Percentiles rank a stretch among this genome's conserved stretches.
Evolutionary conservation across 2,797 vertebrate genomes (phyloP).

Genomic region (Sardinella longiceps): DNA sequence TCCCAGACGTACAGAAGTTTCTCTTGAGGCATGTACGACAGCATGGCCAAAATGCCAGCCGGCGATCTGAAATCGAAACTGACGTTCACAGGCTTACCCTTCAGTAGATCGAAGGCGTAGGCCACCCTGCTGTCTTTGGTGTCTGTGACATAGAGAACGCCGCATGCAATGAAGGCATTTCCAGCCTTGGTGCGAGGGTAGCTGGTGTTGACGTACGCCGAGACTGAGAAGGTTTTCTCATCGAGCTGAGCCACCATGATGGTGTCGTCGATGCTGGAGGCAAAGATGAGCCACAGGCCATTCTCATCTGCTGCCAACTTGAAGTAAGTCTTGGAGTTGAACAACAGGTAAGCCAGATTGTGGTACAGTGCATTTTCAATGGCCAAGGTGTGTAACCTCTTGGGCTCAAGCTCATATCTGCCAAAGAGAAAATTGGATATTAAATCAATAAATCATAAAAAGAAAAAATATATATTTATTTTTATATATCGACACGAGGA

Average conservation of each 20-base stretch:
- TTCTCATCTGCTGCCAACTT: slow-evolving; percentile 90
- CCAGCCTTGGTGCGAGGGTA: slow-evolving; percentile 92
- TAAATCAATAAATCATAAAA: neutral
- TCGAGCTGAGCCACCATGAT: slow-evolving; percentile 87
- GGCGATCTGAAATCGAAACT: slow-evolving; percentile 84
- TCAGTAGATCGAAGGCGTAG: slow-evolving; percentile 89
- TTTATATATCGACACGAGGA: no score
- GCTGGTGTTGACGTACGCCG: slow-evolving; percentile 83
- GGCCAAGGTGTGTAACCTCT: slow-evolving; percentile 69
- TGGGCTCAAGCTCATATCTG: slow-evolving; percentile 82
- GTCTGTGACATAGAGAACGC: slow-evolving; percentile 91
- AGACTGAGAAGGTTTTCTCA: slow-evolving; percentile 82
- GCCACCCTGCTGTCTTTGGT: slow-evolving; percentile 85
- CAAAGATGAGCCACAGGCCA: slow-evolving; percentile 93
- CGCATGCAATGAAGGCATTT: slow-evolving; percentile 88
- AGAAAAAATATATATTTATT: no score
- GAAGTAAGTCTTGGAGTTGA: slow-evolving; percentile 96
- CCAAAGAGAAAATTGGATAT: slow-evolving; percentile 22
- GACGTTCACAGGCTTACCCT: slow-evolving; percentile 79
- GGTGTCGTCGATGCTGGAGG: slow-evolving; percentile 83
- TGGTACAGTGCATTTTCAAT: slow-evolving; percentile 85
- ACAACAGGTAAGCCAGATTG: slow-evolving; percentile 87
- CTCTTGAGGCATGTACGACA: slow-evolving; percentile 88
- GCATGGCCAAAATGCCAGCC: slow-evolving; percentile 88
- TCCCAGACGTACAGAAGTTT: slow-evolving; percentile 90